Conservation (phyloP, 2,797 vertebrate species). For the Enteromius thamalakanensis region DNA sequence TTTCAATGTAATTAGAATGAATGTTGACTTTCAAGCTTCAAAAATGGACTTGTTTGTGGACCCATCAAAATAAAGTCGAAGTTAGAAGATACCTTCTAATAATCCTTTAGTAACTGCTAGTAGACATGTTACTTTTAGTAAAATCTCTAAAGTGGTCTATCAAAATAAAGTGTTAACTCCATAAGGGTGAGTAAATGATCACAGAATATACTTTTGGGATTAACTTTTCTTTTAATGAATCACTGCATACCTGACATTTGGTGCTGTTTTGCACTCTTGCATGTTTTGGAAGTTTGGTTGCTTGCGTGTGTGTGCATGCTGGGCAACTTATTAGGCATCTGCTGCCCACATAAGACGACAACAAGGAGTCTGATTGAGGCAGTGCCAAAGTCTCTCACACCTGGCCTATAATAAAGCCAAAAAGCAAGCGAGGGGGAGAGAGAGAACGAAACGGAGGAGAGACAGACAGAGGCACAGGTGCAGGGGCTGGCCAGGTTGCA, state of each 20-base stretch:
- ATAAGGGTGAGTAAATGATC: not conserved
- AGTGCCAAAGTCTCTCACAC: constrained; percentile 73
- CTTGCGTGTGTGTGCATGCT: constrained; percentile 45
- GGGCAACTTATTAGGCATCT: constrained; percentile 67
- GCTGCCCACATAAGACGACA: constrained; percentile 57
- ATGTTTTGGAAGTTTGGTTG: constrained; percentile 27
- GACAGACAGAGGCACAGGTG: constrained; percentile 75
- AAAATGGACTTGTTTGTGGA: not conserved
- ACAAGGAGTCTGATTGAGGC: constrained; percentile 63
- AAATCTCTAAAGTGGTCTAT: too few relatives aligned
- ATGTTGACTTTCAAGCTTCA: not conserved
- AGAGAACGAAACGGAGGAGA: constrained; percentile 51
- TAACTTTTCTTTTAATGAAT: not conserved
- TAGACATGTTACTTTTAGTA: too few relatives aligned
- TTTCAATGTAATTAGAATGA: not conserved
- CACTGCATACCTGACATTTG: constrained; percentile 60
- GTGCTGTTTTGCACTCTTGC: constrained; percentile 60
- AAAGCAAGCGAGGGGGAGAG: constrained; percentile 33
- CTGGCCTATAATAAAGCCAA: constrained; percentile 66
- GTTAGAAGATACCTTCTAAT: too few relatives aligned
- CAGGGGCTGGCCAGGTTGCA: constrained; percentile 72
- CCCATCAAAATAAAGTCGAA: too few relatives aligned
- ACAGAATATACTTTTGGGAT: not conserved
- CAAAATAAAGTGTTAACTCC: too few relatives aligned
- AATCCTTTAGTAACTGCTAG: too few relatives aligned